These are phyloP conservation scores for Rhagoletis zephyria DNA, from an alignment of 1,140 invertebrate genomes.

Conservation along the genomic window DNA sequence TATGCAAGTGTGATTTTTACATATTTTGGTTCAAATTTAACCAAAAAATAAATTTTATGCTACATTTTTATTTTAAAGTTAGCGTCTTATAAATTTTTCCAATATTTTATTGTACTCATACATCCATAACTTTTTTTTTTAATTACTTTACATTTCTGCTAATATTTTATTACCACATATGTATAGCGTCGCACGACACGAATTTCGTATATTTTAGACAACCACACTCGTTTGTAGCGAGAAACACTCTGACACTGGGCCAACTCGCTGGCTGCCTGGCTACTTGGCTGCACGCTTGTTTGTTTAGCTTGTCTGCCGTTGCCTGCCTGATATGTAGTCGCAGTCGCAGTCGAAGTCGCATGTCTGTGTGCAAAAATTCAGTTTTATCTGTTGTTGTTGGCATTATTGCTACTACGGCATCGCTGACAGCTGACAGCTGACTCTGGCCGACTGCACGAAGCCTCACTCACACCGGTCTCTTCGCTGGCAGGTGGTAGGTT, in stretches of 20 bases:
- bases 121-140: too few species aligned
- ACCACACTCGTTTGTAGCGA: conserved; percentile 51
- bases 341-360: neutral
- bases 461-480: conserved; percentile 31
- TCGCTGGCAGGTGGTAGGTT: too few species aligned
- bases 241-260: conserved; percentile 47
- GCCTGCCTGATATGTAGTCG: neutral
- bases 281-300: conserved; percentile 37
- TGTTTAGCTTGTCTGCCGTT: neutral
- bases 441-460: neutral
- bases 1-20: neutral
- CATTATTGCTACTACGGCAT: conserved; percentile 8
- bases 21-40: neutral
- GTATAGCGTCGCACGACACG: neutral
- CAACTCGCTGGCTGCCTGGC: conserved; percentile 22
- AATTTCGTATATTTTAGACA: conserved; percentile 36
- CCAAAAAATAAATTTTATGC: neutral
- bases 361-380: conserved; percentile 27
- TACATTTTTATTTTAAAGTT: neutral
- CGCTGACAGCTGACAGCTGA: neutral
- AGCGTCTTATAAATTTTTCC: neutral
- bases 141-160: neutral
- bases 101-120: too few species aligned
- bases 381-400: conserved; percentile 28
- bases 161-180: conserved; percentile 26